These are phyloP conservation scores for Drosophila truncata DNA, from an alignment of 1,140 invertebrate genomes.

Conservation along the genomic window DNA sequence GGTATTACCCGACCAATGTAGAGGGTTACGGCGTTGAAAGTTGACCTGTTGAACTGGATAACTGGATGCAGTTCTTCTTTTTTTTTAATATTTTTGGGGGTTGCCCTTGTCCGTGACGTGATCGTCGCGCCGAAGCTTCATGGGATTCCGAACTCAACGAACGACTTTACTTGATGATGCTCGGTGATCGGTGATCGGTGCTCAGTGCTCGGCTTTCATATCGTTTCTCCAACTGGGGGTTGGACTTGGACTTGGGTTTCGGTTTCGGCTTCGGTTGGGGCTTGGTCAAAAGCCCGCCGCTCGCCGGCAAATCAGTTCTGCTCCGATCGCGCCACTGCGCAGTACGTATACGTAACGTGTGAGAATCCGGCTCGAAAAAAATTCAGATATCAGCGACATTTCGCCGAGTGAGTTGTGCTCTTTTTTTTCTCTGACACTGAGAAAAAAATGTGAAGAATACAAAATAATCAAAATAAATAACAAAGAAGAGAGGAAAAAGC, in stretches of 20 bases:
- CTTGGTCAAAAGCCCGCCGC: slow-evolving; percentile 32
- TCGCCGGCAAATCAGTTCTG: slow-evolving; percentile 75
- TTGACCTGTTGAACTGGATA: slow-evolving; percentile 14
- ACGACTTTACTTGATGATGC: slow-evolving; percentile 1
- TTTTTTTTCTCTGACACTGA: background rate
- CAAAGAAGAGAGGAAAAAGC: too few relatives aligned
- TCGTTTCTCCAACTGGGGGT: slow-evolving; percentile 20
- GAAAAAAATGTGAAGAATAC: too few relatives aligned
- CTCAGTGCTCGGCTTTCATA: slow-evolving; percentile 5
- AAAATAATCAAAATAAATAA: background rate
- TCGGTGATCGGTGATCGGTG: background rate
- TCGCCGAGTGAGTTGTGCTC: slow-evolving; percentile 42
- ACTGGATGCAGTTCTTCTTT: slow-evolving; percentile 16
- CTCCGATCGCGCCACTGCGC: slow-evolving; percentile 73
- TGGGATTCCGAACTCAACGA: slow-evolving; percentile 1
- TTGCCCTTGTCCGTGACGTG: slow-evolving; percentile 31
- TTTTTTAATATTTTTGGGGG: slow-evolving; percentile 5
- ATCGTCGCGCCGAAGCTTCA: background rate
- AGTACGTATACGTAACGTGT: slow-evolving; percentile 51
- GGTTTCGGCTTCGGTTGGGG: slow-evolving; percentile 15
- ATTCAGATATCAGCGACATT: slow-evolving; percentile 32
- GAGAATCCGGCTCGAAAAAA: background rate
- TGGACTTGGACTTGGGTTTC: slow-evolving; percentile 46
- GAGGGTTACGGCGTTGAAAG: background rate
- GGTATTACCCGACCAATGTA: background rate